Base-by-base conservation (phyloP, 2,113 vertebrate genomes). In the Apus apus region DNA sequence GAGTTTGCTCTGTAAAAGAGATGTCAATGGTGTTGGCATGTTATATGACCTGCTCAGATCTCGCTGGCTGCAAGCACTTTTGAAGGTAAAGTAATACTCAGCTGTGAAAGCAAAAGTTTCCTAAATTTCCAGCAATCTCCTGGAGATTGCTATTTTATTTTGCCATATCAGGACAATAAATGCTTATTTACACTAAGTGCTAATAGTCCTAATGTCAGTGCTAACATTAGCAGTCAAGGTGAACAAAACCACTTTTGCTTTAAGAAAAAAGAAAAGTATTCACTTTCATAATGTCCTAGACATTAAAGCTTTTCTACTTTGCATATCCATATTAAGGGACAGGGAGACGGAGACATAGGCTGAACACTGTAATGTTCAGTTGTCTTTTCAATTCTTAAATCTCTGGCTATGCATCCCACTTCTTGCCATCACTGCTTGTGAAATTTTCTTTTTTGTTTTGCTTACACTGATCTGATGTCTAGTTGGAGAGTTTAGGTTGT, bases 61-160 rank as follows among this genome's bases (percentile, higher is more conserved):
- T 12, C 97, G 96, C 2, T 99, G 99, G 99, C 98, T 99, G 75
- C 99, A 98, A 97, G 98, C 99, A 7, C 98, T 99, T 90, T 97
- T 99, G 7, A 99, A 99, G 98, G 99, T 99, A 92, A 91, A 56
- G 27, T 32, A 20, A 43, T 7, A 30, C 3, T 53, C 19, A 40
- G 13, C 68, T 61, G 6, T n/a, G 45, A 78, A 67, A 25, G 17
- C 43, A 32, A 48, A 86, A 21, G 14, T n/a, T 73, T 57, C 21
- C 56, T 36, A 9, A 27, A 62, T 43, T 40, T 40, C 40, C 50
- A 82, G 25, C 18, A 40, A 2, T 14, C 32, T 77, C 50, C 38
- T 23, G 32, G 32, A 19, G 27, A 43, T 0, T 93, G 36, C 54
- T 84, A 11, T 38, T 51, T 84, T 45, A 25, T 48, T 58, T 58